These are phyloP conservation scores for Macrotrachela quadricornifera DNA, from an alignment of 1,140 invertebrate genomes.

Conservation along the genomic window DNA sequence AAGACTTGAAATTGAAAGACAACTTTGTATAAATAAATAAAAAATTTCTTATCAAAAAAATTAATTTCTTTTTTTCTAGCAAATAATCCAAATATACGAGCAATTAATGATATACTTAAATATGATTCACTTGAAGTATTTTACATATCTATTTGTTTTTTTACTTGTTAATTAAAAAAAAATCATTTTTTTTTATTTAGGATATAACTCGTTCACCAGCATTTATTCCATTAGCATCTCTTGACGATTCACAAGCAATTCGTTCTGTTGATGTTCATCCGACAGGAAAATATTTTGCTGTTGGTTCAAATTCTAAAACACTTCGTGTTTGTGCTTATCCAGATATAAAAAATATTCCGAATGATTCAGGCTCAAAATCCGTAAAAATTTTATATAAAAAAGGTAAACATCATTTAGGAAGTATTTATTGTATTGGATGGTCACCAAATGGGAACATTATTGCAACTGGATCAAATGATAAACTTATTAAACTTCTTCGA, in stretches of 20 bases:
- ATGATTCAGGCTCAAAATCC: conserved; percentile 34
- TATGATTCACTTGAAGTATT: neutral
- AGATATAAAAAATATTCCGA: neutral
- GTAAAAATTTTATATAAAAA: conserved; percentile 73
- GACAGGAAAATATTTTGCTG: conserved; percentile 70
- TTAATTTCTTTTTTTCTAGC: neutral
- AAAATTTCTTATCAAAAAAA: neutral
- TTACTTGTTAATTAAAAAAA: no score
- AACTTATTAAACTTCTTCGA: conserved; percentile 80
- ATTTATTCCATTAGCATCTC: conserved; percentile 21
- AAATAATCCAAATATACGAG: neutral
- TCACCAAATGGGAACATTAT: conserved; percentile 76
- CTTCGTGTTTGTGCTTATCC: conserved; percentile 78
- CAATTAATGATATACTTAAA: neutral
- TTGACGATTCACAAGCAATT: conserved; percentile 85
- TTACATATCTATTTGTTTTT: no score
- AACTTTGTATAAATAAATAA: neutral
- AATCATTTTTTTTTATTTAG: neutral
- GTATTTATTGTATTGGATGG: conserved; percentile 91
- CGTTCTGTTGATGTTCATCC: conserved; percentile 93
- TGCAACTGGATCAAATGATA: conserved; percentile 95
- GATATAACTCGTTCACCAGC: neutral
- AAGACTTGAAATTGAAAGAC: neutral
- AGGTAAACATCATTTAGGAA: conserved; percentile 89
- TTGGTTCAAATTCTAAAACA: conserved; percentile 92